Evolutionary conservation across 2,888 invertebrate genomes (phyloP).

Genomic region (Nesidiocoris tenuis): DNA sequence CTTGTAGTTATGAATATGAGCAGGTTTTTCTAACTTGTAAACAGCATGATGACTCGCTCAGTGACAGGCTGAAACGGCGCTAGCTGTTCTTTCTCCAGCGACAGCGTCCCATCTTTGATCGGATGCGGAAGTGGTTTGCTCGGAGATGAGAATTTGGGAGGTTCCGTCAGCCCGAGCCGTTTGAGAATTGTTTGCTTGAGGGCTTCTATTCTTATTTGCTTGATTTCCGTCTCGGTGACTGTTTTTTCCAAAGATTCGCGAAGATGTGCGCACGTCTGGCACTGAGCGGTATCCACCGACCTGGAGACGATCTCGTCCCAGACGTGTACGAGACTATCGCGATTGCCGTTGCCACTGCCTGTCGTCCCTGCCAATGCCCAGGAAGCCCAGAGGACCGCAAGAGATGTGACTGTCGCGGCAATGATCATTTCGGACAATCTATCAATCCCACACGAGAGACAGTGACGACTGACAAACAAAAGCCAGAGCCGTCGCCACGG

Average conservation of each 20-base stretch:
- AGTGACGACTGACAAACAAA: background rate
- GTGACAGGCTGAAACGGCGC: slow-evolving; percentile 10
- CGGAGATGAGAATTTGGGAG: slow-evolving; percentile 62
- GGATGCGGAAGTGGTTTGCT: slow-evolving; percentile 70
- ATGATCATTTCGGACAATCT: background rate
- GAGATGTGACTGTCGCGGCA: background rate
- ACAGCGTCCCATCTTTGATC: slow-evolving; percentile 50
- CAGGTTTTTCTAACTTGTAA: slow-evolving; percentile 24
- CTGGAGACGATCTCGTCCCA: slow-evolving; percentile 43
- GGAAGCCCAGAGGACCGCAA: background rate
- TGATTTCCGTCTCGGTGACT: slow-evolving; percentile 56
- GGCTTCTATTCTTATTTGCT: slow-evolving; percentile 72
- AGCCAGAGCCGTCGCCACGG: background rate
- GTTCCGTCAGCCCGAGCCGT: slow-evolving; percentile 74
- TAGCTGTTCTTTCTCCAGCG: slow-evolving; percentile 21
- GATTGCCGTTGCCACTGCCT: background rate
- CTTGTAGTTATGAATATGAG: too few relatives aligned
- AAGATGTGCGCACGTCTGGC: slow-evolving; percentile 42
- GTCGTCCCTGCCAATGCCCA: background rate
- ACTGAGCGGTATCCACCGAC: slow-evolving; percentile 21
- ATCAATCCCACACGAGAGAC: background rate
- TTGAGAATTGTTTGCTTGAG: slow-evolving; percentile 82
- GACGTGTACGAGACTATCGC: slow-evolving; percentile 14
- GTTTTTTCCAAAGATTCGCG: slow-evolving; percentile 30
- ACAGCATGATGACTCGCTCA: slow-evolving; percentile 34